These are phyloP conservation scores for Mesochorus sp. DNA, from an alignment of 2,888 invertebrate species.

Conservation along the genomic window DNA sequence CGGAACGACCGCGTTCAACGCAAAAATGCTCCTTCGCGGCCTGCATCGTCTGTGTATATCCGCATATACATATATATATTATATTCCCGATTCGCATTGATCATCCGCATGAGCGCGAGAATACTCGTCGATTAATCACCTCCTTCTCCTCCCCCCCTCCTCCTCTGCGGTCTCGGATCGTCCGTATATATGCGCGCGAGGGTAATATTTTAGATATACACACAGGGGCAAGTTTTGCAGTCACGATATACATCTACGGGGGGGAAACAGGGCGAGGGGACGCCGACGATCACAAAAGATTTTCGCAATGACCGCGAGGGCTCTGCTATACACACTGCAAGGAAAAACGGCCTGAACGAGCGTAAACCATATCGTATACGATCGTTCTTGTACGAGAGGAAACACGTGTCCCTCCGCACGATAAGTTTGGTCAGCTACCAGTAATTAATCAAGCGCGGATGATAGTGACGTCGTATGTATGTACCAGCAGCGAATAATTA, in stretches of 20 bases:
- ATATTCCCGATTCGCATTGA: constrained; percentile 55
- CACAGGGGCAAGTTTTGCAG: constrained; percentile 8
- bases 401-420: constrained; percentile 50
- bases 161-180: no score
- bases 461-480: neutral
- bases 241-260: neutral
- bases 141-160: no score
- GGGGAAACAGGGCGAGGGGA: neutral
- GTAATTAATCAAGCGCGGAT: constrained; percentile 41
- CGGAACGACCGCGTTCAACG: constrained; percentile 54
- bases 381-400: constrained; percentile 9
- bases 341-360: neutral
- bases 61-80: constrained; percentile 5
- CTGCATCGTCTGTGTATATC: neutral
- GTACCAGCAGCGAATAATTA: constrained; percentile 41
- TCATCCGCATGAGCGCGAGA: constrained; percentile 46
- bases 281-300: constrained; percentile 26
- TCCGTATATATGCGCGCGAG: constrained; percentile 1
- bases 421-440: constrained; percentile 36
- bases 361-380: neutral
- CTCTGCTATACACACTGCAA: neutral
- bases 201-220: constrained; percentile 31
- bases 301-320: constrained; percentile 10
- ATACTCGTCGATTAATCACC: constrained; percentile 56
- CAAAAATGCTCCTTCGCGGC: constrained; percentile 35